Evolutionary conservation across 2,113 vertebrate genomes (phyloP), one percentile per base, ranked within the genome.

Genomic region (Epinephelus moara): DNA sequence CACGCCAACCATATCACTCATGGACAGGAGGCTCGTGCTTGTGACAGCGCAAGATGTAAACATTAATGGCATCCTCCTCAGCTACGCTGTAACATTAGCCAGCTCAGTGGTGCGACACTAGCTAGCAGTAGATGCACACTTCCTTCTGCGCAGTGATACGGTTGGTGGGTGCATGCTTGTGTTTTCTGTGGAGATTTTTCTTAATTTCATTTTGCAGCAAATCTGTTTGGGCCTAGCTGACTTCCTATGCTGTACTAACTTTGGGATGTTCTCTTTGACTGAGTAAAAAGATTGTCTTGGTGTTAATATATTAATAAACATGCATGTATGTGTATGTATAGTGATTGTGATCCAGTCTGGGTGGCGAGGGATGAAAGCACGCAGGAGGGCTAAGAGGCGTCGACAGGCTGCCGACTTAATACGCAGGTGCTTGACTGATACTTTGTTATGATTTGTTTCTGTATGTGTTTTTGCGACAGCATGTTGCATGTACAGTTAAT

Each of bases 311-410:
- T 37, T 37, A 37, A 37, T 37, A 37, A 37, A 37, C 6, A 0
- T 84, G 53, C 63, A 62, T 89, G 50, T 87, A 11, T 87, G n/a
- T 90, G 53, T 80, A 15, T 82, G 70, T 80, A 9, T 75, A 99
- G 98, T 97, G n/a, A 95, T 98, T 76, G 88, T 94, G 19, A 97
- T 99, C 93, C 98, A 99, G 95, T 97, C 98, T 0, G 99, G 95
- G 94, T 99, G 98, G 98, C 95, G 98, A 75, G 98, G 98, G 47
- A 98, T 96, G 4, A 88, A 98, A 93, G 98, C 95, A 9, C 96
- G 98, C 76, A 95, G 96, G 90, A 97, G 95, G 93, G 98, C 98
- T 18, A 96, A 94, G 85, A 95, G 94, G 80, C 97, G 95, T 87
- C 97, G 96, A 83, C 94, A 96, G 94, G 98, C 98, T 1, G 97